Conservation (phyloP, 2,113 vertebrate species). For the Dicaeum eximium region DNA sequence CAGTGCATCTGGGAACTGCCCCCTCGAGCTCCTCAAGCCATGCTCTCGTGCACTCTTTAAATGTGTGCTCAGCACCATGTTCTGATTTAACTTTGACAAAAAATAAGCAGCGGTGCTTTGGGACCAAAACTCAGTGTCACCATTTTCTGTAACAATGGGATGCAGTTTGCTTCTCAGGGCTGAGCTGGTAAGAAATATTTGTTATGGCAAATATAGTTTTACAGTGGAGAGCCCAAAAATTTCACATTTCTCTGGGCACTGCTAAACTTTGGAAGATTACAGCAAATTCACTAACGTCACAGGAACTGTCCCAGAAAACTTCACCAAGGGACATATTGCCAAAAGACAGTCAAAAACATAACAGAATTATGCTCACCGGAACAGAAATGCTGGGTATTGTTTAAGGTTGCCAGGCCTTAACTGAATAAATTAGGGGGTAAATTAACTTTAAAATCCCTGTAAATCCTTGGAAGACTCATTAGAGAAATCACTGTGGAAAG, state of each 20-base stretch:
- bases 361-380: background rate
- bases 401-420: background rate
- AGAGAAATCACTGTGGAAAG: background rate
- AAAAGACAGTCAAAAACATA: background rate
- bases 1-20: background rate
- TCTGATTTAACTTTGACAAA: background rate
- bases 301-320: background rate
- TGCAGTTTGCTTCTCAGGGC: background rate
- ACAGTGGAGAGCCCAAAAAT: background rate
- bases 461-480: constrained; percentile 4
- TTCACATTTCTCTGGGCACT: background rate
- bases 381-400: constrained; percentile 16
- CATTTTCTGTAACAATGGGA: background rate
- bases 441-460: background rate
- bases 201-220: background rate
- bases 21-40: background rate
- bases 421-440: background rate
- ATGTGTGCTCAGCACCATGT: background rate
- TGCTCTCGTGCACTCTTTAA: background rate
- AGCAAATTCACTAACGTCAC: background rate
- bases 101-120: background rate
- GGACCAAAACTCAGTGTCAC: background rate
- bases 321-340: background rate
- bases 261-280: background rate
- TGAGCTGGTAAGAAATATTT: background rate